phyloP scores from a whole-genome alignment of 2,113 vertebrate species.

The Phrynocephalus versicolor region DNA sequence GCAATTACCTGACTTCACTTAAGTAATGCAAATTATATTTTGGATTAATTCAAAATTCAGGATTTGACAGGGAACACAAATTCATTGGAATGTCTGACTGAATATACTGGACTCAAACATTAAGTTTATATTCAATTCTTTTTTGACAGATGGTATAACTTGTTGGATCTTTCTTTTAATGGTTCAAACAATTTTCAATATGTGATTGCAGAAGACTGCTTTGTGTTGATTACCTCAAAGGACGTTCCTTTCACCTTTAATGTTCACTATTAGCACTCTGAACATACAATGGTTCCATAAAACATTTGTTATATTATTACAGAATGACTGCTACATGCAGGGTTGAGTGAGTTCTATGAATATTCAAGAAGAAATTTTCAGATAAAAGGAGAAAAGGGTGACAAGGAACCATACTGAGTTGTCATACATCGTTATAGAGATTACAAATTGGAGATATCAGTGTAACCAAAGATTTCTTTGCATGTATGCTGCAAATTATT shows the following conservation, averaged over 20 bases:
- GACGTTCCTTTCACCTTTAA: conserved; percentile 51
- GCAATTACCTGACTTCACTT: too few species aligned
- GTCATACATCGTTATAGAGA: conserved; percentile 9
- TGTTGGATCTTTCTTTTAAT: conserved; percentile 29
- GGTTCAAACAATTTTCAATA: conserved; percentile 53
- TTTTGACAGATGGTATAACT: conserved; percentile 67
- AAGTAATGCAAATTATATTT: too few species aligned
- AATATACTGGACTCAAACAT: conserved; percentile 50
- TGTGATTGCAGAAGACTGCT: conserved; percentile 43
- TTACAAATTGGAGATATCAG: conserved; percentile 33
- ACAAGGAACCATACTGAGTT: conserved; percentile 3
- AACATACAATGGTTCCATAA: conserved; percentile 28
- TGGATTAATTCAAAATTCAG: conserved; percentile 47
- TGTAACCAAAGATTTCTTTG: conserved; percentile 6
- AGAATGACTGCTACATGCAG: conserved; percentile 46
- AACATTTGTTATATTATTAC: conserved; percentile 33
- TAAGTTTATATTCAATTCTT: conserved; percentile 63
- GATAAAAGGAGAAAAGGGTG: conserved; percentile 6
- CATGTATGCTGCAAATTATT: conserved; percentile 33
- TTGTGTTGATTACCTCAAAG: conserved; percentile 33
- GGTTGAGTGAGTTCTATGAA: conserved; percentile 4
- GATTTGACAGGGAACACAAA: conserved; percentile 37
- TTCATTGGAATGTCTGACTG: conserved; percentile 47
- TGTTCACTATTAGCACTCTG: conserved; percentile 32
- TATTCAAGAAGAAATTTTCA: conserved; percentile 39